Base-by-base conservation (phyloP, 2,888 invertebrate species). In the Ecliptopera silaceata region DNA sequence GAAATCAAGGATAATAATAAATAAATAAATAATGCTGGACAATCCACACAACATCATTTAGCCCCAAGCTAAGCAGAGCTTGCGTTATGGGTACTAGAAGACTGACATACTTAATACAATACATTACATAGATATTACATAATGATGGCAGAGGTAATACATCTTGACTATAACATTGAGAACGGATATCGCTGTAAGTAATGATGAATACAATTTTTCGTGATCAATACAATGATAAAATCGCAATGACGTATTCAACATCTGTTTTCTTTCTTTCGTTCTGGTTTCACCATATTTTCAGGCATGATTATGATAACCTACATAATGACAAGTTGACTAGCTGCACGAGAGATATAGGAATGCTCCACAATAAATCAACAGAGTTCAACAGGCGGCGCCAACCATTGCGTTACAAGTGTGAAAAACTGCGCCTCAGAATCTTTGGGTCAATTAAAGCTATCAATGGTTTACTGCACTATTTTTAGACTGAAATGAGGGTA, bases 341-440 rank as follows among this genome's bases (percentile, higher is more conserved):
- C 17, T 39, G 29, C 12, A 42, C 22, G 44, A 38, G 13, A 29
- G 39, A 52, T 12, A 45, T 34, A 39, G 34, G 56, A 59, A 53
- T 59, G 41, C 42, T 50, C 49, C n/a, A 42, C 45, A 45, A 53
- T 56, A 51, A 56, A 49, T 60, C 49, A 56, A 17, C 29, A 17
- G 26, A 48, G 18, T 18, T 38, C 34, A 22, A 13, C 44, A 32
- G 31, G 29, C 34, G 41, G 59, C 59, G 51, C 54, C 50, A 22
- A 12, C 38, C 32, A 34, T 60, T 56, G 56, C 56, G 49, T 15
- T 52, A 52, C 60, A 50, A 46, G 52, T 60, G 60, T 60, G 52
- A 60, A 60, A 56, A 60, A 56, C 13, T 46, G 46, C 43, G 43
- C 36, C 48, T 43, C 26, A 15, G 15, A 22, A 48, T 51, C 20